These are phyloP conservation scores for Mohoua ochrocephala DNA, from an alignment of 2,113 vertebrate genomes.

Conservation along the genomic window DNA sequence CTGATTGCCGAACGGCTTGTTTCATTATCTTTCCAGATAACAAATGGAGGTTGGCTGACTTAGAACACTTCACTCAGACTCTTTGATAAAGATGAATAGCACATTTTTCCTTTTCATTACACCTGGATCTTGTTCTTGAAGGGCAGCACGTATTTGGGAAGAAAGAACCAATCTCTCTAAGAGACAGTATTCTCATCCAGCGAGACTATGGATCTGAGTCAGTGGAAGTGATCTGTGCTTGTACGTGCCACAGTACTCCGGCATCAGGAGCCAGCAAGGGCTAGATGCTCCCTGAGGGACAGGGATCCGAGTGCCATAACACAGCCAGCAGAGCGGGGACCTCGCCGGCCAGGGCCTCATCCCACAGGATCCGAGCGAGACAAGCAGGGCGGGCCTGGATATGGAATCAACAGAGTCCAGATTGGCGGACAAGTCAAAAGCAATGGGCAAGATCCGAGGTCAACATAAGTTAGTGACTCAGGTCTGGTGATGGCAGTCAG, in stretches of 20 bases:
- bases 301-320: accelerated
- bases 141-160: neutral
- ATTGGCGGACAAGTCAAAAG: neutral
- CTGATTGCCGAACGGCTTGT: neutral
- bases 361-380: neutral
- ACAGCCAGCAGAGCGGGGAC: neutral
- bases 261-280: accelerated
- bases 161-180: neutral
- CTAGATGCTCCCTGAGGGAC: neutral
- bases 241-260: neutral
- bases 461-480: neutral
- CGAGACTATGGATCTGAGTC: neutral
- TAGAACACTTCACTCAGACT: neutral
- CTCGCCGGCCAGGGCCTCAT: neutral
- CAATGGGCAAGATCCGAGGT: neutral
- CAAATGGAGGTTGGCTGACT: neutral
- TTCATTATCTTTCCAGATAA: conserved; percentile 2
- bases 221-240: neutral
- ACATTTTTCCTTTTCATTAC: neutral
- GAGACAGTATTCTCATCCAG: neutral
- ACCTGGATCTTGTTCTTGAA: neutral
- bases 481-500: neutral
- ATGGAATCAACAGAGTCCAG: neutral
- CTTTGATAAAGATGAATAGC: neutral
- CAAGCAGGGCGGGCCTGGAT: neutral